Evolutionary conservation across 2,113 vertebrate species (phyloP).

Genomic region (Hemibagrus wyckioides): DNA sequence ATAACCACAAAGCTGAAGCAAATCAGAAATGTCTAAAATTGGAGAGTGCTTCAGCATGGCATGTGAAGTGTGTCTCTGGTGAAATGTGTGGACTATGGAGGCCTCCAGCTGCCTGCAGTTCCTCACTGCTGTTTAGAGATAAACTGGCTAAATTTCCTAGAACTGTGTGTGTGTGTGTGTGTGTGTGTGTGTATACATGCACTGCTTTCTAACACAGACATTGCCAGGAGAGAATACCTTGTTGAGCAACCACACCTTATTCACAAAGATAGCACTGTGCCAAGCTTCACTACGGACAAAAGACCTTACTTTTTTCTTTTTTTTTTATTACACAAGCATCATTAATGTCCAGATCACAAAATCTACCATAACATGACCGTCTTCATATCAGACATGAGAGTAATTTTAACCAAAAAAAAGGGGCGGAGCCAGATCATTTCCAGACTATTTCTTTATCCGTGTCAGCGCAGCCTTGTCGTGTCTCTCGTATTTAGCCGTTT

Average conservation of each 20-base stretch:
- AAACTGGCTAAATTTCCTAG: conserved; percentile 39
- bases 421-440: not conserved
- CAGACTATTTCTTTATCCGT: not conserved
- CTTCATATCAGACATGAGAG: not conserved
- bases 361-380: not conserved
- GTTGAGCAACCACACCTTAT: conserved; percentile 38
- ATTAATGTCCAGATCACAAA: not conserved
- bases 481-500: not conserved
- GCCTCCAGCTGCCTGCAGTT: conserved; percentile 19
- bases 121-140: conserved; percentile 42
- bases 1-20: not conserved
- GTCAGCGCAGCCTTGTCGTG: not conserved
- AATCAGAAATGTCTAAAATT: not conserved
- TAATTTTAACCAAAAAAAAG: too few relatives aligned
- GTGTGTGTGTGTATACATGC: conserved; percentile 22
- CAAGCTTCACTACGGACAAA: not conserved
- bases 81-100: not conserved
- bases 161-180: conserved; percentile 40
- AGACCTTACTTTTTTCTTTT: too few relatives aligned
- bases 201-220: conserved; percentile 5
- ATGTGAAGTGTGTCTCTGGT: not conserved
- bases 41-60: not conserved
- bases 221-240: not conserved
- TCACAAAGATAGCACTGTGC: not conserved
- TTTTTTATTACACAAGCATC: too few relatives aligned